Evolutionary conservation across 2,113 vertebrate species (phyloP).

Genomic region (Pluvianellus socialis): DNA sequence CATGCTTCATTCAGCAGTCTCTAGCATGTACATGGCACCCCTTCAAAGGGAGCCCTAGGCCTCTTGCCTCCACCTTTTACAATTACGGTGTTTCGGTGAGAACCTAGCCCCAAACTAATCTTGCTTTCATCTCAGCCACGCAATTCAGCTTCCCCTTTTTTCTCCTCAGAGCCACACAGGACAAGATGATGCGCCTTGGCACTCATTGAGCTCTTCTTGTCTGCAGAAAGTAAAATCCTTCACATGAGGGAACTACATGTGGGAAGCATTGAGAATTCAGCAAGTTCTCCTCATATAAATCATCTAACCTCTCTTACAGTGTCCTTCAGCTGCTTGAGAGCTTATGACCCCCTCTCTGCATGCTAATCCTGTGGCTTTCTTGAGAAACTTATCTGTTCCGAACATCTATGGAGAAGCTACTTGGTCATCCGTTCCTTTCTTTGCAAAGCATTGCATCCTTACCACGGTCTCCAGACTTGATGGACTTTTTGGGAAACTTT

Average conservation of each 20-base stretch:
- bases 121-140: not conserved
- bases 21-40: not conserved
- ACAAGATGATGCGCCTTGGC: not conserved
- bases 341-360: not conserved
- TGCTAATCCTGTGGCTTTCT: not conserved
- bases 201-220: not conserved
- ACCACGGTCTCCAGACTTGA: not conserved
- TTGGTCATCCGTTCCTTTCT: not conserved
- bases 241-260: not conserved
- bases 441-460: not conserved
- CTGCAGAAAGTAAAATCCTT: not conserved
- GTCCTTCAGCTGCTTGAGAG: not conserved
- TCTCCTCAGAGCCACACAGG: not conserved
- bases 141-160: not conserved
- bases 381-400: not conserved
- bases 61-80: not conserved
- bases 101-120: not conserved
- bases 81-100: not conserved
- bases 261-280: not conserved
- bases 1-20: not conserved
- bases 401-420: not conserved
- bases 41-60: not conserved
- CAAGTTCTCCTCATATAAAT: not conserved
- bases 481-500: not conserved
- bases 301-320: not conserved